phyloP scores from a whole-genome alignment of 2,113 vertebrate species.

The Ciconia stormi region DNA sequence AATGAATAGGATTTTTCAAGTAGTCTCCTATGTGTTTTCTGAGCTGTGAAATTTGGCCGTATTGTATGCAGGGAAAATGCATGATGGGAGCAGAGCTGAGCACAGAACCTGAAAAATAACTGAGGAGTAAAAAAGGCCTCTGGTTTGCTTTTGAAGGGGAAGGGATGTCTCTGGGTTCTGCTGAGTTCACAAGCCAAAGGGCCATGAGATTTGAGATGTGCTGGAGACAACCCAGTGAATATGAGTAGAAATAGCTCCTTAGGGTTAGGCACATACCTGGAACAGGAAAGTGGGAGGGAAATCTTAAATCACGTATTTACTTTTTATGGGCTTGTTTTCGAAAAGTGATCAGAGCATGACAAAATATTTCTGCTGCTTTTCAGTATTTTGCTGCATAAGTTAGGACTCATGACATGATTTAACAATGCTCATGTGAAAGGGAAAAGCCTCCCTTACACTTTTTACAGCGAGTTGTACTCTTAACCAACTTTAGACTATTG shows the following conservation, averaged over 20 bases:
- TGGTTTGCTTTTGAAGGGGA: neutral
- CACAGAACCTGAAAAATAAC: neutral
- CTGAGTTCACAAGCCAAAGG: neutral
- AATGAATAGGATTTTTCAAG: slow-evolving; percentile 45
- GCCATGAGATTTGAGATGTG: neutral
- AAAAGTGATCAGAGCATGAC: slow-evolving; percentile 68
- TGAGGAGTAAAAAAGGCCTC: neutral
- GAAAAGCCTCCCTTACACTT: slow-evolving; percentile 50
- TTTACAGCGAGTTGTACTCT: slow-evolving; percentile 62
- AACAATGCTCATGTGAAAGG: slow-evolving; percentile 41
- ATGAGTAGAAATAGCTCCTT: neutral
- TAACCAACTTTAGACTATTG: slow-evolving; percentile 71
- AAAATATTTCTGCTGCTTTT: slow-evolving; percentile 71
- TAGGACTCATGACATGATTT: slow-evolving; percentile 42
- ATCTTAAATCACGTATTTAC: slow-evolving; percentile 49
- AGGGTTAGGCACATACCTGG: neutral
- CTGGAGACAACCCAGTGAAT: neutral
- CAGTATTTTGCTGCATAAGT: slow-evolving; percentile 67
- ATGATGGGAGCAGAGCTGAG: neutral
- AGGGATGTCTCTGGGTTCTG: neutral
- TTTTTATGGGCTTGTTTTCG: slow-evolving; percentile 51
- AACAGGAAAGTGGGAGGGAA: slow-evolving; percentile 6
- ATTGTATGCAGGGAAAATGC: neutral
- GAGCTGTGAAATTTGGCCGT: slow-evolving; percentile 15
- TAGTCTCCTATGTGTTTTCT: slow-evolving; percentile 20